Base-by-base conservation (phyloP, 1,140 invertebrate genomes). In the Pollicipes pollicipes region DNA sequence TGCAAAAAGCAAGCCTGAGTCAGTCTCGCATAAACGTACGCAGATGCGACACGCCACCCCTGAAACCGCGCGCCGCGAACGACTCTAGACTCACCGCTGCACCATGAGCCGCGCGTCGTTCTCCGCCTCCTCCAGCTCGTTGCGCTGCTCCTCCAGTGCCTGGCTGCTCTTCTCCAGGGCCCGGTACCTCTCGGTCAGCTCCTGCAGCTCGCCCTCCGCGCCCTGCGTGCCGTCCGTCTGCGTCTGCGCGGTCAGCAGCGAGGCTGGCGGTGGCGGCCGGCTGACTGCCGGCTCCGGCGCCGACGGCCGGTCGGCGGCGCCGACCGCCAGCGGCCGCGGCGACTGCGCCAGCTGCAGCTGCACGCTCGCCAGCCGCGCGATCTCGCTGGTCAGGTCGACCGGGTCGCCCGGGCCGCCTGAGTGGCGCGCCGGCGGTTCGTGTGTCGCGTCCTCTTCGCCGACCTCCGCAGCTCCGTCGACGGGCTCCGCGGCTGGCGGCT, bases 51-150 rank as follows among this genome's bases (percentile, higher is more conserved):
- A n/a, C n/a, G n/a, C n/a, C n/a, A n/a, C n/a, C n/a, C 35, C 35
- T 6, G 35, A 35, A 35, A 35, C 17, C 35, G 35, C 6, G 35
- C 35, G 35, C 35, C 35, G 17, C 17, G 35, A 17, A 35, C 35
- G 6, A 35, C 17, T 17, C 35, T 8, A 8, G 35, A 35, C 35
- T 35, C 81, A 84, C 79, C 85, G 83, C 76, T 87, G 85, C 78
- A 84, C 82, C 76, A 84, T 83, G 70, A 86, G 78, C 69, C 86
- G 82, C 29, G 84, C 85, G 74, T 87, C 85, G 78, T 87, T 87
- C 78, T 87, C 86, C 63, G 85, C 85, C 77, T 87, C 86, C 77
- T 87, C 85, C 58, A 87, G 79, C 79, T 87, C 85, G 76, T 85
- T 85, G 76, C 83, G 83, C 74, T 86, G 84, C 74, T 87, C 85